Evolutionary conservation across 2,113 vertebrate genomes (phyloP).

Genomic region (Heterocephalus glaber): DNA sequence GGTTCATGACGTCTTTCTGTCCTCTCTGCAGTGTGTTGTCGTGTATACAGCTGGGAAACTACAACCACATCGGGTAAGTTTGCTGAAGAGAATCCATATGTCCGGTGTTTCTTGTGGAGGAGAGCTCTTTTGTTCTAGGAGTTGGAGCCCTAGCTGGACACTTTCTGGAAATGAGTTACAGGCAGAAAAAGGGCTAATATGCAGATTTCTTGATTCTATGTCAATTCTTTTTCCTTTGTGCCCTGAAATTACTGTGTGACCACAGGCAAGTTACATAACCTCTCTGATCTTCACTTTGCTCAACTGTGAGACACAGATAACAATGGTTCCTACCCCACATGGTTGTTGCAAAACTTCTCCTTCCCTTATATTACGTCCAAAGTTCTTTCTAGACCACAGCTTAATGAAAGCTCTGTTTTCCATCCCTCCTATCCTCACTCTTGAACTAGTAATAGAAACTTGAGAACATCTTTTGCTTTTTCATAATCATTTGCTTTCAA

Average conservation of each 20-base stretch:
- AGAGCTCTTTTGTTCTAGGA: too few relatives aligned
- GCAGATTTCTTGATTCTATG: neutral
- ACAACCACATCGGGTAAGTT: neutral
- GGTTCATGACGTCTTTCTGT: neutral
- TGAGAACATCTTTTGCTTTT: neutral
- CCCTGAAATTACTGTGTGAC: neutral
- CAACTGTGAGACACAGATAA: neutral
- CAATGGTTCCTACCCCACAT: neutral
- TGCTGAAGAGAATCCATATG: neutral
- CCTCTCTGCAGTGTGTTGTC: neutral
- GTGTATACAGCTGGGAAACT: rapidly evolving
- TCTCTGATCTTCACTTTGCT: neutral
- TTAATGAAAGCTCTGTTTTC: neutral
- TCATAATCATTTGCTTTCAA: neutral
- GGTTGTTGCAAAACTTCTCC: neutral
- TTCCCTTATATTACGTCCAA: neutral
- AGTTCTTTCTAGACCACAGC: neutral
- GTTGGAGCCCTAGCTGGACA: too few relatives aligned
- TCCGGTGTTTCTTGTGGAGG: neutral
- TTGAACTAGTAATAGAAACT: neutral
- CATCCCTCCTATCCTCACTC: neutral
- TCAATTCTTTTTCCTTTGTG: neutral
- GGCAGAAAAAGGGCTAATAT: too few relatives aligned
- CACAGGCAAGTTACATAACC: neutral
- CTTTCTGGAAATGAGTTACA: neutral